Percentiles rank a stretch among this genome's conserved stretches.
Evolutionary conservation across 2,797 vertebrate genomes (phyloP).

Genomic region (Uromys caudimaculatus): DNA sequence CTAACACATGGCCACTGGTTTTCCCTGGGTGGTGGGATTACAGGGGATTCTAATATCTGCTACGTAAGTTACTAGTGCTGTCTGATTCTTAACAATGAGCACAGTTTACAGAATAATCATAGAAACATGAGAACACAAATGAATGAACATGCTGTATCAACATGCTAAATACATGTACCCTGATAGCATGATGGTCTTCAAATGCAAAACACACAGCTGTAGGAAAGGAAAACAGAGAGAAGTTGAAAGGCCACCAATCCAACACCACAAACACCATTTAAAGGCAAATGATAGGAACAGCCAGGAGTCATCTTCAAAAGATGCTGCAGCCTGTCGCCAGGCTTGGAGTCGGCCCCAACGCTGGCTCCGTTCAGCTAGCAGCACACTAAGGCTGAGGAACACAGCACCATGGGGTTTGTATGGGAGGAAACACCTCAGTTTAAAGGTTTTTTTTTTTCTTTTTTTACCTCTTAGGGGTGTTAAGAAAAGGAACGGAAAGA

Average conservation of each 20-base stretch:
- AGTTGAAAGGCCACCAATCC: slow-evolving; percentile 70
- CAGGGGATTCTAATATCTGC: background rate
- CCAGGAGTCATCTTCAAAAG: slow-evolving; percentile 60
- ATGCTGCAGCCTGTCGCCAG: background rate
- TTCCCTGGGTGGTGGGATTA: background rate
- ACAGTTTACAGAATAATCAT: slow-evolving; percentile 11
- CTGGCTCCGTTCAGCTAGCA: background rate
- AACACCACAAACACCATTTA: slow-evolving; percentile 58
- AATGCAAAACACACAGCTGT: slow-evolving; percentile 81
- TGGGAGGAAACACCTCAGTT: background rate
- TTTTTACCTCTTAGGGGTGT: background rate
- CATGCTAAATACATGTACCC: slow-evolving; percentile 81
- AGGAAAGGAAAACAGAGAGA: slow-evolving; percentile 81
- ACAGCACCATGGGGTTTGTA: background rate
- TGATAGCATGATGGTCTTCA: slow-evolving; percentile 80
- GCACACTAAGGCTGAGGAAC: background rate
- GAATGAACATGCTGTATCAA: slow-evolving; percentile 76
- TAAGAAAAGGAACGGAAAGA: background rate
- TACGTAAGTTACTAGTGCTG: background rate
- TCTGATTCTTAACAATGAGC: slow-evolving; percentile 12
- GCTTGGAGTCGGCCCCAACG: background rate
- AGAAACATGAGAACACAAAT: slow-evolving; percentile 71
- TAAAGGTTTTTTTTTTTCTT: background rate
- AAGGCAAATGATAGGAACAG: slow-evolving; percentile 70
- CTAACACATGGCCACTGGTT: background rate